Evolutionary conservation across 2,113 vertebrate species (phyloP).

Genomic region (Ovis aries): DNA sequence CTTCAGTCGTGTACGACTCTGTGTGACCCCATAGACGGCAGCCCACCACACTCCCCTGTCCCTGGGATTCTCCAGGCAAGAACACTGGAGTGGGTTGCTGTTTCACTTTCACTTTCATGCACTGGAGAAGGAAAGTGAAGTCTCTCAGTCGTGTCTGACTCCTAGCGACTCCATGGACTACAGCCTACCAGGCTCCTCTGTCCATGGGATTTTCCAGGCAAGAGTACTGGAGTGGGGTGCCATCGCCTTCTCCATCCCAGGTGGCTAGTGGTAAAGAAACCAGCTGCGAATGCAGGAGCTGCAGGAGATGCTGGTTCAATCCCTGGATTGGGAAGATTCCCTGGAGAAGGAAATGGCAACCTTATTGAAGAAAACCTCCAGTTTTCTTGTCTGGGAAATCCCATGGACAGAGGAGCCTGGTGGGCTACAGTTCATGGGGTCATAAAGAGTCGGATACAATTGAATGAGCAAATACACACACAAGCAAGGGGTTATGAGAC

Average conservation of each 20-base stretch:
- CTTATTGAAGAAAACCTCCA: neutral
- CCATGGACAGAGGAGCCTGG: neutral
- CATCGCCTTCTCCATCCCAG: neutral
- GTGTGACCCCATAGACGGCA: too few relatives aligned
- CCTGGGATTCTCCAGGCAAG: too few relatives aligned
- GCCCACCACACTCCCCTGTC: too few relatives aligned
- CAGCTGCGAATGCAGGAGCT: neutral
- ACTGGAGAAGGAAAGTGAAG: too few relatives aligned
- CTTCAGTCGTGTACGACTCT: too few relatives aligned
- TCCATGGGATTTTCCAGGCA: too few relatives aligned
- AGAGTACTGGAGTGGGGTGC: too few relatives aligned
- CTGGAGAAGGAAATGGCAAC: neutral
- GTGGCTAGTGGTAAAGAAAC: neutral
- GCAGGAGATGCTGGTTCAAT: neutral
- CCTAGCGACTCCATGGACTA: too few relatives aligned
- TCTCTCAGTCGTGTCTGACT: too few relatives aligned
- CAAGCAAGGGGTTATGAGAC: neutral
- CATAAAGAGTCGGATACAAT: accelerated
- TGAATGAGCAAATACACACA: neutral
- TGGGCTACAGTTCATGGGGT: neutral
- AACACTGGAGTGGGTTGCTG: too few relatives aligned
- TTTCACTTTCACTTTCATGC: too few relatives aligned
- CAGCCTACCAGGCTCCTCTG: too few relatives aligned
- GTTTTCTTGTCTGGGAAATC: neutral
- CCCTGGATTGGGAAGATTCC: neutral